Base-by-base conservation (phyloP, 2,888 invertebrate genomes). In the Pilophorus perplexus region DNA sequence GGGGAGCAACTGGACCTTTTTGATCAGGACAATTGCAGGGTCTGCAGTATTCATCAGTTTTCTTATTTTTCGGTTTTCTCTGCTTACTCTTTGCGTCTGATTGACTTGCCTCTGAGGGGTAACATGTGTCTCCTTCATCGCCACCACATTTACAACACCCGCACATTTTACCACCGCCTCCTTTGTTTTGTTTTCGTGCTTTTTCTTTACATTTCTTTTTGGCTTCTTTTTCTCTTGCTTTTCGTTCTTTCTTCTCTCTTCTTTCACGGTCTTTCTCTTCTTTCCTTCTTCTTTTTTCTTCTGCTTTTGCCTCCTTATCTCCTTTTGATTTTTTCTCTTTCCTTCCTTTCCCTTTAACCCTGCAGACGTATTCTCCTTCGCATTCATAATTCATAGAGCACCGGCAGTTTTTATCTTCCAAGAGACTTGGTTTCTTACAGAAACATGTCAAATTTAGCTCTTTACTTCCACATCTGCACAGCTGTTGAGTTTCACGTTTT, bases 401-500 rank as follows among this genome's bases (percentile, higher is more conserved):
- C n/a, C n/a, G n/a, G n/a, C n/a, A n/a, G n/a, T n/a, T n/a, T n/a
- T n/a, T n/a, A n/a, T n/a, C n/a, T n/a, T n/a, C n/a, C n/a, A n/a
- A n/a, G n/a, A n/a, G n/a, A n/a, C n/a, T n/a, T n/a, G n/a, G 12
- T 38, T 38, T 38, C 38, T 38, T 38, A 38, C 38, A 38, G 38
- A 2, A 38, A 38, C 38, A 38, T n/a, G 6, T 14, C 2, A 14
- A 38, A n/a, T 12, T 2, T 12, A 38, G 38, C 6, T n/a, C 12
- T 14, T 38, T 38, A 14, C 38, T 38, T 14, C 38, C 38, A 38
- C 38, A 38, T 12, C 38, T n/a, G 38, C 38, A 38, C 38, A 38
- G 6, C 12, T 38, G n/a, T n/a, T n/a, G n/a, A n/a, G n/a, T n/a
- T n/a, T n/a, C n/a, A n/a, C n/a, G n/a, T n/a, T n/a, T n/a, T n/a